phyloP scores from a whole-genome alignment of 2,797 vertebrate species.

The Amblyopsis hoosieri region DNA sequence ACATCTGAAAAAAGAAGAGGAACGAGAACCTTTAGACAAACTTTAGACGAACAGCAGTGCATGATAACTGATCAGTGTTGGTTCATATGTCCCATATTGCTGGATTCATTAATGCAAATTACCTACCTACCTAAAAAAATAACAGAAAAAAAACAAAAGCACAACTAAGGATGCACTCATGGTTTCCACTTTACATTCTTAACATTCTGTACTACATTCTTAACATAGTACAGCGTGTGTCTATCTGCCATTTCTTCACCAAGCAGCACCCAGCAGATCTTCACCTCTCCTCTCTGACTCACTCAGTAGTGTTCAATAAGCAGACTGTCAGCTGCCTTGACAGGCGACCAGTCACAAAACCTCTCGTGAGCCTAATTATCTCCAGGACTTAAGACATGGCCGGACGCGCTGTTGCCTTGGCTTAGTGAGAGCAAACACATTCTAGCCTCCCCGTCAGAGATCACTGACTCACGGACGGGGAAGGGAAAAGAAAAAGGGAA shows the following conservation, averaged over 20 bases:
- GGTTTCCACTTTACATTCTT: slow-evolving; percentile 20
- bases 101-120: too few species aligned
- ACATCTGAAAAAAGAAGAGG: slow-evolving; percentile 60
- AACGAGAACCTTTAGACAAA: slow-evolving; percentile 32
- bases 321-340: slow-evolving; percentile 60
- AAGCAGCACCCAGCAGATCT: slow-evolving; percentile 25
- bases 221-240: slow-evolving; percentile 28
- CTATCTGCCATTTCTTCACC: slow-evolving; percentile 34
- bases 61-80: too few species aligned
- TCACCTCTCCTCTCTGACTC: slow-evolving; percentile 49
- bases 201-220: slow-evolving; percentile 39
- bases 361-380: slow-evolving; percentile 58
- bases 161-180: neutral
- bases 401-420: slow-evolving; percentile 40
- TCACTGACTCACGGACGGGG: slow-evolving; percentile 35
- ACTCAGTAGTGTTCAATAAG: slow-evolving; percentile 18
- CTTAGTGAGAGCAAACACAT: slow-evolving; percentile 40
- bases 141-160: too few species aligned
- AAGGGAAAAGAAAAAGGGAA: slow-evolving; percentile 15
- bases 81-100: too few species aligned
- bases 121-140: too few species aligned
- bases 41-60: neutral
- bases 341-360: slow-evolving; percentile 44
- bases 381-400: slow-evolving; percentile 57
- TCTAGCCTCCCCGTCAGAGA: slow-evolving; percentile 36